phyloP scores from a whole-genome alignment of 2,113 vertebrate genomes.

The Clarias macrocephalus region DNA sequence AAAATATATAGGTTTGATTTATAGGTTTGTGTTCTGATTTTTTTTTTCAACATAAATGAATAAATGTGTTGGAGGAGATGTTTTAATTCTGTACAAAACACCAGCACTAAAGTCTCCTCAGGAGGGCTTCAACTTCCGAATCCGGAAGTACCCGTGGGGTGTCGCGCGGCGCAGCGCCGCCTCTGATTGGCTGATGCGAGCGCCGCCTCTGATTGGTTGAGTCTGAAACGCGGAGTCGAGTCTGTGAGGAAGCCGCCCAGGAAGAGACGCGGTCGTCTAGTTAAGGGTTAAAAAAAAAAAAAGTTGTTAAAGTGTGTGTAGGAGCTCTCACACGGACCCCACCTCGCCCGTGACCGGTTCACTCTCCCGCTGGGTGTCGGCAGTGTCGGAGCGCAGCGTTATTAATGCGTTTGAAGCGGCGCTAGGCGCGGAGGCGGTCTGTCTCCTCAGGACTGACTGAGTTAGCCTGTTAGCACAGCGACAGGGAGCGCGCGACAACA shows the following conservation, averaged over 20 bases:
- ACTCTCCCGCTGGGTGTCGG: not conserved
- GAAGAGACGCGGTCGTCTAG: not conserved
- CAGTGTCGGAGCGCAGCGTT: not conserved
- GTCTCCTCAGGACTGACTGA: not conserved
- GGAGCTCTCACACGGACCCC: not conserved
- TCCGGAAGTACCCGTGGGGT: not conserved
- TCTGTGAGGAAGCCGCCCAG: conserved; percentile 18
- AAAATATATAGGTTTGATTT: no score
- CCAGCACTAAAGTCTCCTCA: no score
- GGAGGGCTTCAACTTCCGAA: no score
- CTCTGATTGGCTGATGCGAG: not conserved
- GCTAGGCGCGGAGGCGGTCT: not conserved
- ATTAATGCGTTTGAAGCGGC: not conserved
- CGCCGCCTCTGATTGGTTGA: not conserved
- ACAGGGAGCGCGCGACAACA: conserved; percentile 6
- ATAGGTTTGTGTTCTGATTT: not conserved
- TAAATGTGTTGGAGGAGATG: not conserved
- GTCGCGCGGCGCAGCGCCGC: not conserved
- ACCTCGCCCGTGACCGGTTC: not conserved
- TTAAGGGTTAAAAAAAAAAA: not conserved
- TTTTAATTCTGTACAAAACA: not conserved
- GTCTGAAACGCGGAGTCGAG: not conserved
- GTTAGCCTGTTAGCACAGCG: conserved; percentile 18
- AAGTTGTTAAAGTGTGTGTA: not conserved
- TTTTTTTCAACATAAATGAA: not conserved